A percentile compares a stretch with the other conserved stretches of the same genome.
Conservation (phyloP, 2,797 vertebrate genomes). For the Ciconia nigra region DNA sequence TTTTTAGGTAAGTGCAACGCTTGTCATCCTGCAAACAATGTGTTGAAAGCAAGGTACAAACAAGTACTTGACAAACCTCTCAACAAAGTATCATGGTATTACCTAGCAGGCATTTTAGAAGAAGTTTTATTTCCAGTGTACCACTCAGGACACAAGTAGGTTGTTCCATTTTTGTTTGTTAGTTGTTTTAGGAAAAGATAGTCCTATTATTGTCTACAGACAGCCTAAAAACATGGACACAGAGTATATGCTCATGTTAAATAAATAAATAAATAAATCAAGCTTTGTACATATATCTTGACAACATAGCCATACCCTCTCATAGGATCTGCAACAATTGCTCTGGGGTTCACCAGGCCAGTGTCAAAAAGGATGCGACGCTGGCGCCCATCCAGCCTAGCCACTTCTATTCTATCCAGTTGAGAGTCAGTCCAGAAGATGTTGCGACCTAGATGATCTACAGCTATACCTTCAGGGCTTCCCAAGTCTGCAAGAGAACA, state of each 20-base stretch:
- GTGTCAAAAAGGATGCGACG: slow-evolving; percentile 85
- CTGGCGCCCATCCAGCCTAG: slow-evolving; percentile 86
- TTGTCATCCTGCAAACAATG: neutral
- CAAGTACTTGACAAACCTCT: neutral
- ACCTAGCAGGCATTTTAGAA: neutral
- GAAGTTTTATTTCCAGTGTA: neutral
- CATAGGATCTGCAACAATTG: slow-evolving; percentile 82
- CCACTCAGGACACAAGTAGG: neutral
- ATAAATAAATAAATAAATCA: neutral
- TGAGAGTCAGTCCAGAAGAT: slow-evolving; percentile 95
- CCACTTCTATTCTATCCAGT: slow-evolving; percentile 87
- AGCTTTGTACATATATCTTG: neutral
- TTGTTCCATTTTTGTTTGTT: neutral
- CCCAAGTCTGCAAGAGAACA: slow-evolving; percentile 76
- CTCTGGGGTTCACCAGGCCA: slow-evolving; percentile 88
- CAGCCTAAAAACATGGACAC: neutral
- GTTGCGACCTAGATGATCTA: slow-evolving; percentile 88
- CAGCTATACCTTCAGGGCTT: slow-evolving; percentile 90
- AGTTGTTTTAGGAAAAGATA: neutral
- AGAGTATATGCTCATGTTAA: neutral
- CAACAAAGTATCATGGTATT: neutral
- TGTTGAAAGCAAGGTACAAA: neutral
- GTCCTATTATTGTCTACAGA: neutral
- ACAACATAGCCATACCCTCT: slow-evolving; percentile 78
- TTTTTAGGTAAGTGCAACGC: neutral